Evolutionary conservation across 1,140 invertebrate genomes (phyloP).

Genomic region (Anastrepha obliqua): DNA sequence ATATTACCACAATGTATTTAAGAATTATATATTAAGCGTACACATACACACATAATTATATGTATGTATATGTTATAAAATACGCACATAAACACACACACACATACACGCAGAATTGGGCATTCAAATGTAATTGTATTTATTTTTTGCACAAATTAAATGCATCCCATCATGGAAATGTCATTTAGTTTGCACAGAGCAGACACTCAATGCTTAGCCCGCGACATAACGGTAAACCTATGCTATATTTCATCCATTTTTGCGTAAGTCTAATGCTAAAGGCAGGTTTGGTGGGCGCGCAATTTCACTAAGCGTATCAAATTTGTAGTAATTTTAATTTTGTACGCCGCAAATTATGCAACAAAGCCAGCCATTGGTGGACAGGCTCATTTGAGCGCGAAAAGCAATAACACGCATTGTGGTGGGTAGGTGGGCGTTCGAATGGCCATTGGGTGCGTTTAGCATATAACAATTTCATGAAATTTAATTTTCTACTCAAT

Average conservation of each 20-base stretch:
- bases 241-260: slow-evolving; percentile 12
- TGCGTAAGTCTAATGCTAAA: background rate
- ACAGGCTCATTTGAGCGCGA: background rate
- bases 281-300: background rate
- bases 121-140: background rate
- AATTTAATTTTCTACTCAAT: slow-evolving; percentile 53
- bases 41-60: background rate
- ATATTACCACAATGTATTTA: background rate
- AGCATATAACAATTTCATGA: slow-evolving; percentile 3
- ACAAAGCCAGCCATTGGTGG: background rate
- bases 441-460: background rate
- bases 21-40: background rate
- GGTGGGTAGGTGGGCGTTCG: background rate
- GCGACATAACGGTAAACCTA: background rate
- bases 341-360: slow-evolving; percentile 25
- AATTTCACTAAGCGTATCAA: slow-evolving; percentile 43
- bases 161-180: slow-evolving; percentile 33
- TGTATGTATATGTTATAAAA: background rate
- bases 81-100: background rate
- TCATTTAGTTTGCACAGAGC: background rate
- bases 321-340: slow-evolving; percentile 46
- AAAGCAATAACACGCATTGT: background rate
- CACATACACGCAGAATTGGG: no score
- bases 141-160: slow-evolving; percentile 18
- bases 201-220: background rate